phyloP scores from a whole-genome alignment of 2,888 invertebrate species.

The Caenorhabditis macrosperma region DNA sequence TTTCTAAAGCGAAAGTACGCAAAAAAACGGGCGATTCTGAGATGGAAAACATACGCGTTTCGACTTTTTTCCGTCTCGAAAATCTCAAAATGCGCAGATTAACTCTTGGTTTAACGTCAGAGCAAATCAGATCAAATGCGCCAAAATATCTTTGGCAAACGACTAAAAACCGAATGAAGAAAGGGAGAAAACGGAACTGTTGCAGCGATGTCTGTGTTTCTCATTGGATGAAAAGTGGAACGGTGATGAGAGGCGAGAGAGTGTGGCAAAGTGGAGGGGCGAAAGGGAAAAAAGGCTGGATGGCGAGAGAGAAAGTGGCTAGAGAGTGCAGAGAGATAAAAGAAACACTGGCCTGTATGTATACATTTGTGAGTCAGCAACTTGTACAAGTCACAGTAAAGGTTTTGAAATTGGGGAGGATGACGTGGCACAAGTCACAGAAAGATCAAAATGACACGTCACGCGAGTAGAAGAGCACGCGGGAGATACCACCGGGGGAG shows the following conservation, averaged over 20 bases:
- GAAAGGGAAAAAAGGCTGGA: slow-evolving; percentile 12
- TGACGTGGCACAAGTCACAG: slow-evolving; percentile 1
- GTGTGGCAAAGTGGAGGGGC: slow-evolving; percentile 1
- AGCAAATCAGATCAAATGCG: not conserved
- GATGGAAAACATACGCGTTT: not conserved
- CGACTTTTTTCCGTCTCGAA: not conserved
- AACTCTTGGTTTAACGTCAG: not conserved
- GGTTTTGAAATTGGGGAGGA: not conserved
- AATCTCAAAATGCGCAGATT: not conserved
- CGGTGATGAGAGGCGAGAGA: not conserved
- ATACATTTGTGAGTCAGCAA: not conserved
- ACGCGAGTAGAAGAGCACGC: not conserved
- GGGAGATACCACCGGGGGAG: not conserved
- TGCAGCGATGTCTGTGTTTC: not conserved
- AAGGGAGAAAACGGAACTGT: slow-evolving; percentile 6
- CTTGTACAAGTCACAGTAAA: not conserved
- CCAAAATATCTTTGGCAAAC: not conserved
- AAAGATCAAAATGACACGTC: not conserved
- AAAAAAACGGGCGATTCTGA: not conserved
- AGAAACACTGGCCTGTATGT: not conserved
- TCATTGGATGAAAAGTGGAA: not conserved
- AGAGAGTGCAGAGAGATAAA: not conserved
- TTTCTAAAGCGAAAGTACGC: not conserved
- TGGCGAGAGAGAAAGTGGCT: slow-evolving; percentile 19
- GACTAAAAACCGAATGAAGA: not conserved